phyloP scores from a whole-genome alignment of 2,113 vertebrate genomes.

The Bos taurus region ARS-UCD2.0 NC_037328.1:31376501-31377000 shows the following conservation, averaged over 20 bases:
- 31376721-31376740: not conserved
- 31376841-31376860: not conserved
- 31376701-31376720: not conserved
- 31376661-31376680: not conserved
- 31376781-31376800: not conserved
- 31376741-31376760: not conserved
- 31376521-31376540: not conserved
- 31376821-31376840: not conserved
- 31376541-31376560: not conserved
- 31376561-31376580: not conserved
- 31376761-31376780: not conserved
- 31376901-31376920: not conserved
- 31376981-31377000: not conserved
- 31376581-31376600: not conserved
- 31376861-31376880: not conserved
- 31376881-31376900: not conserved
- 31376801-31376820: not conserved
- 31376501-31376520: not conserved
- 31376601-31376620: not conserved
- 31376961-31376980: not conserved
- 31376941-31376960: not conserved
- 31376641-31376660: not conserved
- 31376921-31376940: not conserved
- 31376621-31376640: rapidly evolving
- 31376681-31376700: not conserved